Conservation (phyloP, 2,888 invertebrate genomes). For the Hydraecia micacea region DNA sequence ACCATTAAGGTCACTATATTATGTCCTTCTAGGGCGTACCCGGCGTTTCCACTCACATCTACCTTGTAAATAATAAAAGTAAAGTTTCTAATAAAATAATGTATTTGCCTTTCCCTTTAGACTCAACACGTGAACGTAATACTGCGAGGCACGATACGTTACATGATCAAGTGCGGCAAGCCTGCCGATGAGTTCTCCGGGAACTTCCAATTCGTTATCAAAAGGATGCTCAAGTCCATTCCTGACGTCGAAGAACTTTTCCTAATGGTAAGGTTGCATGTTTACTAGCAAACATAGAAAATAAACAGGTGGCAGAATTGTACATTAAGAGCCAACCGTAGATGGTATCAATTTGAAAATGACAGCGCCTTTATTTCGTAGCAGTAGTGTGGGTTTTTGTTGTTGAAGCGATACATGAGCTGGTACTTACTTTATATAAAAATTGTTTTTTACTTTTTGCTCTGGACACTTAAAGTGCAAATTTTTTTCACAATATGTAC, state of each 20-base stretch:
- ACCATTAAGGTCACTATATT: background rate
- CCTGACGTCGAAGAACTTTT: slow-evolving; percentile 95
- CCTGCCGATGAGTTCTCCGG: slow-evolving; percentile 95
- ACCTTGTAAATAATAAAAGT: background rate
- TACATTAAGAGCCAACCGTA: background rate
- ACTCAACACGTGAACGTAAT: slow-evolving; percentile 95
- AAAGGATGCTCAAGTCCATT: slow-evolving; percentile 93
- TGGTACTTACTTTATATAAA: background rate
- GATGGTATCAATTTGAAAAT: background rate
- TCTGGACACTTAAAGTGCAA: background rate
- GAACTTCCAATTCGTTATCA: slow-evolving; percentile 94
- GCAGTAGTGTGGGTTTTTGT: background rate
- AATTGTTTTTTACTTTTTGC: background rate
- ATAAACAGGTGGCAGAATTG: background rate
- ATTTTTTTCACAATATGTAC: background rate
- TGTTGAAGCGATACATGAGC: background rate
- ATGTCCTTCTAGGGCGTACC: background rate
- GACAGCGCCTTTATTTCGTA: background rate
- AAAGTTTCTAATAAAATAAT: background rate
- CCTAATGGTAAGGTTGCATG: slow-evolving; percentile 92
- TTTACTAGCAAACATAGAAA: background rate
- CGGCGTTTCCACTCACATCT: background rate
- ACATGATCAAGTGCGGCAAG: slow-evolving; percentile 93
- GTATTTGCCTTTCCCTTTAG: slow-evolving; percentile 84
- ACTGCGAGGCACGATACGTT: slow-evolving; percentile 96